Base-by-base conservation (phyloP, 2,888 invertebrate species). In the Trileptium ribeirensis region DNA sequence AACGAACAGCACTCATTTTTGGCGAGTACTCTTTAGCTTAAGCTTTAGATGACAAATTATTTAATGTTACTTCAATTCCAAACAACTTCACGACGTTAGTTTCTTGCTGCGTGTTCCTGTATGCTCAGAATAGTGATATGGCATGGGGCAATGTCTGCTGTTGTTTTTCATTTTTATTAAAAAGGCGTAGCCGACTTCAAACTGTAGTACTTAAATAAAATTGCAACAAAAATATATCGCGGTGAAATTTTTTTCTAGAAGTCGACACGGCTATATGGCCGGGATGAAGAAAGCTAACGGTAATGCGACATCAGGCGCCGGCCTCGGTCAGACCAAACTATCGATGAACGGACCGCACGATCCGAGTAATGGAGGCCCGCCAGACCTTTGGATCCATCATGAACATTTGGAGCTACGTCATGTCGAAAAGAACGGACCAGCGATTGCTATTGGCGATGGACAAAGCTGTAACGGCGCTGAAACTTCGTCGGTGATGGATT, bases 311-410 rank as follows among this genome's bases (percentile, higher is more conserved):
- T 15, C 8, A 15, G 24, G 8, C 8, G 51, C 51, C 8, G 8
- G 8, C 8, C 51, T 24, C 24, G 8, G 24, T 51, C 51, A 51
- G 24, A 51, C 51, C 8, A 51, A 51, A 24, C 51, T 51, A 24
- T 15, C 8, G 8, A 24, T 8, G 8, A 24, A 24, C 8, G 51
- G 51, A 15, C 51, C 51, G 51, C 51, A 24, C 24, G 8, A 8
- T 51, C 8, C 8, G 8, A 24, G 8, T 24, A 24, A 51, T 24
- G 24, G 51, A 8, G 24, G 24, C 51, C 8, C 8, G 24, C 97
- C 97, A 0, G 97, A 97, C 91, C 91, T 97, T 82, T 97, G 97
- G 97, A 97, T 97, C 86, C 96, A 96, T 89, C 97, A 96, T 81
- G 83, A 89, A 89, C 96, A 97, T 90, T 95, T 96, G 90, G 77